Evolutionary conservation across 2,113 vertebrate species (phyloP), one percentile per base, ranked within the genome.

Genomic region (Progne subis): DNA sequence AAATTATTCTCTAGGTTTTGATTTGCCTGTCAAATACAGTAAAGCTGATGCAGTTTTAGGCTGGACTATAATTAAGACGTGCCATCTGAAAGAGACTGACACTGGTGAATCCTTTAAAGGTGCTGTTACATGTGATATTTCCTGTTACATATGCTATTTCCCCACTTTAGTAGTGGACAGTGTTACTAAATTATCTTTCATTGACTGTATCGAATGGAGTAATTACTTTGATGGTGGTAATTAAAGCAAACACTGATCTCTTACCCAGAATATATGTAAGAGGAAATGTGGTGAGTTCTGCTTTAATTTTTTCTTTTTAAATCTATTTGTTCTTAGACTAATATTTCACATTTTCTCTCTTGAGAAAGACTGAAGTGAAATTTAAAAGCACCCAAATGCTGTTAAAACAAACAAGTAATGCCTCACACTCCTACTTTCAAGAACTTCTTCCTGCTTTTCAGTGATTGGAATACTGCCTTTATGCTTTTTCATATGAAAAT

Each of bases 161-260:
- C 55, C 26, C 43, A 63, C 14, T 85, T 12, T 80, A 80, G 34
- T 6, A 85, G 23, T 0, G 1, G 37, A 61, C 9, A 76, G 14
- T 52, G 39, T 85, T 93, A 87, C 70, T 89, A 93, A 72, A 85
- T 87, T 88, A 91, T 70, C 91, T 92, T 89, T 86, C 89, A 95
- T 86, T 91, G 56, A 89, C 86, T 34, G 84, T 81, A 56, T 86
- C 60, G 55, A 94, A 91, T 53, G 18, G n/a, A 84, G 50, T 81
- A 94, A 95, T 94, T 94, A 86, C 56, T 88, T 53, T 17, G 1
- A 52, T 65, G 50, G 46, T 74, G 14, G 50, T 49, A 96, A 89
- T 92, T 92, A 86, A 88, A 88, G 50, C 21, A 76, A 88, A 90
- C 83, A 82, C 61, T 41, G 28, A 76, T 86, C 18, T 81, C 37